A percentile compares a stretch with the other conserved stretches of the same genome.
These are phyloP conservation scores for Synaphobranchus kaupii DNA, from an alignment of 2,797 vertebrate genomes.

Conservation along the genomic window DNA sequence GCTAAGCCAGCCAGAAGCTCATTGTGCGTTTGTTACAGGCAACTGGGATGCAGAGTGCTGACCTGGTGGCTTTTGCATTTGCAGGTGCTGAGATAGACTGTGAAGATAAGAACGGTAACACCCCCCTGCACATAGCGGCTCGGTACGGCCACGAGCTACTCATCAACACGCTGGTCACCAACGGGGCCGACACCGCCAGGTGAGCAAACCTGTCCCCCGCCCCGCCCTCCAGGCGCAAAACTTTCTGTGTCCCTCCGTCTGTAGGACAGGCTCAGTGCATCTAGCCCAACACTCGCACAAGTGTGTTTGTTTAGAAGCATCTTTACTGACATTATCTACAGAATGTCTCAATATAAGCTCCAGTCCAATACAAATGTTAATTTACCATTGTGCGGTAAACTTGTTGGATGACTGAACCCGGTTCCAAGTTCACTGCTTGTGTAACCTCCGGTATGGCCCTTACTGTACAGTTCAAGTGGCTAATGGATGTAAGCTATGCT, in stretches of 20 bases:
- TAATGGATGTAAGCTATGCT: background rate
- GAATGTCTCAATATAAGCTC: background rate
- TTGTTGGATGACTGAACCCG: background rate
- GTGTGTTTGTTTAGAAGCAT: no score
- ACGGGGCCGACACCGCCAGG: slow-evolving; percentile 94
- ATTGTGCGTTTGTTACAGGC: background rate
- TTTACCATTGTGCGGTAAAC: background rate
- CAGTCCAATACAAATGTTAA: background rate
- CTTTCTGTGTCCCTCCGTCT: background rate
- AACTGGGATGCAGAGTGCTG: background rate
- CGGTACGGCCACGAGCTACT: slow-evolving; percentile 97
- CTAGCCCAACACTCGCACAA: no score
- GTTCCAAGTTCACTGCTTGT: background rate
- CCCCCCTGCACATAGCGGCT: slow-evolving; percentile 96
- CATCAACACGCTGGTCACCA: slow-evolving; percentile 96
- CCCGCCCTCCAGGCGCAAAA: background rate
- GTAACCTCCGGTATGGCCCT: background rate
- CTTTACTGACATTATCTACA: no score
- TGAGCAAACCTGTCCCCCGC: slow-evolving; percentile 64
- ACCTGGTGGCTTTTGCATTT: background rate
- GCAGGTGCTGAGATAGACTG: slow-evolving; percentile 95
- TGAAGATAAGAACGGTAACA: slow-evolving; percentile 97
- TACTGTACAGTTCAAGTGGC: background rate
- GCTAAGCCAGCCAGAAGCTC: background rate
- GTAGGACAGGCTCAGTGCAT: background rate